These are phyloP conservation scores for Mimumesa dahlbomi DNA, from an alignment of 2,888 invertebrate species.

Conservation along the genomic window DNA sequence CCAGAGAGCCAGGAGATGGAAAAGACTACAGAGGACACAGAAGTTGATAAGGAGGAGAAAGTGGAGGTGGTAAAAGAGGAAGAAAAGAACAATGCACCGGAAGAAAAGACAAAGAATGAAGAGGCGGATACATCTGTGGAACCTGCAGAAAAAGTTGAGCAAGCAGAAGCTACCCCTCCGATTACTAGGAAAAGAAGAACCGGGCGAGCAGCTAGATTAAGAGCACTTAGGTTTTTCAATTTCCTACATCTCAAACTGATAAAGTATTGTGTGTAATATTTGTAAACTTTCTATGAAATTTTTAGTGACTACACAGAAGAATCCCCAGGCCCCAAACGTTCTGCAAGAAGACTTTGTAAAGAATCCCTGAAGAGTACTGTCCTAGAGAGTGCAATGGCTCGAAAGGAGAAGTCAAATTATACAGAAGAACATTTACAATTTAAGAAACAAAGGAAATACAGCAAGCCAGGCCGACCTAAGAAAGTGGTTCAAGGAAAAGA, in stretches of 20 bases:
- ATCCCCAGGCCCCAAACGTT: conserved; percentile 82
- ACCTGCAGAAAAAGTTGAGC: conserved; percentile 27
- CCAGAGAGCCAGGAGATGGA: conserved; percentile 26
- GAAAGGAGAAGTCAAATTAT: conserved; percentile 87
- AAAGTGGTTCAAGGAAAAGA: conserved; percentile 67
- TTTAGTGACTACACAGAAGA: conserved; percentile 73
- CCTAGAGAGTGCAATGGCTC: conserved; percentile 86
- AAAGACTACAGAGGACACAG: conserved; percentile 3
- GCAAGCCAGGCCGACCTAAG: conserved; percentile 75
- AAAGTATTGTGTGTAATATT: conserved; percentile 18
- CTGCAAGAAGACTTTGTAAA: conserved; percentile 84
- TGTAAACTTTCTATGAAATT: conserved; percentile 46
- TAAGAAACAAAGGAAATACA: conserved; percentile 73
- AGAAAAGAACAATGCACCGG: conserved; percentile 3
- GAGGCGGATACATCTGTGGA: conserved; percentile 11
- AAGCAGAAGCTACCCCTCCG: conserved; percentile 49
- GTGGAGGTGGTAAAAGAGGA: conserved; percentile 27
- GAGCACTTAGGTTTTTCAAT: conserved; percentile 69
- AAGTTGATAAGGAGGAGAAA: conserved; percentile 2
- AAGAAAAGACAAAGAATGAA: conserved; percentile 45
- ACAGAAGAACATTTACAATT: conserved; percentile 74
- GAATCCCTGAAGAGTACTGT: conserved; percentile 83
- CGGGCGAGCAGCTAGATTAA: conserved; percentile 67
- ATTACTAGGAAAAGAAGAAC: conserved; percentile 70
- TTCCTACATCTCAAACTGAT: conserved; percentile 24